phyloP scores from a whole-genome alignment of 2,888 invertebrate genomes.

The Cataglyphis albicans region DNA sequence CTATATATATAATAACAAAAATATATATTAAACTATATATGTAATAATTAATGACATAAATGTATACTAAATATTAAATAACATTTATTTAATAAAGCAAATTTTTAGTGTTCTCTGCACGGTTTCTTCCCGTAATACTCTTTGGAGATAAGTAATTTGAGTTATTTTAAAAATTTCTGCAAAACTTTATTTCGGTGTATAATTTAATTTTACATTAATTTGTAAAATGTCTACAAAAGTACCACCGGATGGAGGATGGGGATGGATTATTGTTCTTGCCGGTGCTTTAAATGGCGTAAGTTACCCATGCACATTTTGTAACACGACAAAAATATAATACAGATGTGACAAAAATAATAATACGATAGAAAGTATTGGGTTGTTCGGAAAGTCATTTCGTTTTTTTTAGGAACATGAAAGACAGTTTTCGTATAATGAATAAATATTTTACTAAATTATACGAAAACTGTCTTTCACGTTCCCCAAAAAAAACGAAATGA shows the following conservation, averaged over 20 bases:
- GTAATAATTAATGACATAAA: neutral
- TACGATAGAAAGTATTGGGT: neutral
- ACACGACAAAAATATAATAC: neutral
- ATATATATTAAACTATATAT: neutral
- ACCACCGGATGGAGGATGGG: constrained; percentile 90
- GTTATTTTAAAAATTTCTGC: neutral
- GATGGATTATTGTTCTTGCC: constrained; percentile 89
- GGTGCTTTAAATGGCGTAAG: constrained; percentile 89
- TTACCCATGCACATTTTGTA: constrained; percentile 69
- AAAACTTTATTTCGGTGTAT: neutral
- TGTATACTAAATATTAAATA: neutral
- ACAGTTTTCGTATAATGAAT: too few relatives aligned
- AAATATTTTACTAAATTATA: too few relatives aligned
- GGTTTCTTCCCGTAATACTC: neutral
- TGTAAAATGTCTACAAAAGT: constrained; percentile 68
- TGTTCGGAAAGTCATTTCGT: too few relatives aligned
- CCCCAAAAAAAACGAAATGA: too few relatives aligned
- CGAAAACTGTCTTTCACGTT: too few relatives aligned
- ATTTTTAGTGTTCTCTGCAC: constrained; percentile 1
- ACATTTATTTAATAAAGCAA: constrained; percentile 11
- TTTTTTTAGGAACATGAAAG: too few relatives aligned
- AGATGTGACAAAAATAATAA: neutral
- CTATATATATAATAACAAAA: neutral
- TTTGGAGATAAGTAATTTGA: neutral
- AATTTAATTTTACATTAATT: neutral